Conservation (phyloP, 1,140 invertebrate species). For the Diachasmimorpha longicaudata region DNA sequence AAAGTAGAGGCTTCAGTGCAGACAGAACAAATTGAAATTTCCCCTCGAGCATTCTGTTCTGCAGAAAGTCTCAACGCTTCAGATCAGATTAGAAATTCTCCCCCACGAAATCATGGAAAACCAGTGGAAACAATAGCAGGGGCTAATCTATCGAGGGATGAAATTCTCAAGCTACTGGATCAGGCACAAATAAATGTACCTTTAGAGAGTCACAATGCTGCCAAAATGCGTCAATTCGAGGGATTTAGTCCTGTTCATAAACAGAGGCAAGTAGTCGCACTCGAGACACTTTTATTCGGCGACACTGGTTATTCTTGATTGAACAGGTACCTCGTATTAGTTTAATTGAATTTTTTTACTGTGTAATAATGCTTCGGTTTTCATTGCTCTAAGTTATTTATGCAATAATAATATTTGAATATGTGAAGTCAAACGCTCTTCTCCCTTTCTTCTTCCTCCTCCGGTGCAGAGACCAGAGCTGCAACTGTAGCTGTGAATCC, state of each 20-base stretch:
- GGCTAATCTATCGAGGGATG: constrained; percentile 45
- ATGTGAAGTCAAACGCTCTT: neutral
- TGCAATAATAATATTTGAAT: constrained; percentile 12
- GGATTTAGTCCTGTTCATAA: constrained; percentile 23
- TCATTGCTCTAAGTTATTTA: neutral
- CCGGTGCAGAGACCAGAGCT: neutral
- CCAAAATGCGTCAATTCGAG: constrained; percentile 34
- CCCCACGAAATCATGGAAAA: neutral
- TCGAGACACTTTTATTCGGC: constrained; percentile 56
- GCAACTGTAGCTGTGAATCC: neutral
- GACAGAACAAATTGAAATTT: neutral
- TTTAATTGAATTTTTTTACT: neutral
- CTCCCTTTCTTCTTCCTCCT: too few species aligned
- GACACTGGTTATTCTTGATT: constrained; percentile 41
- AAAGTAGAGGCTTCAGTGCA: neutral
- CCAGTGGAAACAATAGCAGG: neutral
- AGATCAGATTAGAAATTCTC: neutral
- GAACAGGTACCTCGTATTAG: neutral
- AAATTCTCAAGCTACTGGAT: constrained; percentile 55
- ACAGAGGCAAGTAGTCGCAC: constrained; percentile 55
- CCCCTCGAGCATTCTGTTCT: neutral
- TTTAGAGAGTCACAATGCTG: constrained; percentile 32
- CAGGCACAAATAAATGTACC: constrained; percentile 53
- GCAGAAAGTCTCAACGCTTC: neutral
- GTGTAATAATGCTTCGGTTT: neutral